Evolutionary conservation across 2,888 invertebrate species (phyloP).

Genomic region (Tyria jacobaeae): DNA sequence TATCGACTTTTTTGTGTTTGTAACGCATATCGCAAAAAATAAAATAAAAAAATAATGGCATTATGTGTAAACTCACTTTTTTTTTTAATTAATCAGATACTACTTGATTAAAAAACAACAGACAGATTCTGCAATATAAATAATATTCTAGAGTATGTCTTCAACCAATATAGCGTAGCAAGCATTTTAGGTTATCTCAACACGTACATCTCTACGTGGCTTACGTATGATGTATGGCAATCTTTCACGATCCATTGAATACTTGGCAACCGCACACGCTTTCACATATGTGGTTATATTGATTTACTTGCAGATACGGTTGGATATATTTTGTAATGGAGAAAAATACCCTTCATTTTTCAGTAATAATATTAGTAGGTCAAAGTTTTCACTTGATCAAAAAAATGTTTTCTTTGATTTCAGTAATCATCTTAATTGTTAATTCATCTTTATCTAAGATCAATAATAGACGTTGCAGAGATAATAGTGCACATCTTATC

Average conservation of each 20-base stretch:
- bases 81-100: no score
- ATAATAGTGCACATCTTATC: background rate
- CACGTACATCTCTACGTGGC: slow-evolving; percentile 18
- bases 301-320: slow-evolving; percentile 32
- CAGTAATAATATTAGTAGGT: background rate
- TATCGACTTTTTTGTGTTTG: no score
- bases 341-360: background rate
- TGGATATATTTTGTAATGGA: background rate
- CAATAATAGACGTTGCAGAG: background rate
- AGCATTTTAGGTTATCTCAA: slow-evolving; percentile 14
- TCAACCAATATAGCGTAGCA: background rate
- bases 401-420: background rate
- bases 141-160: background rate
- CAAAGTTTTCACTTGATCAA: background rate
- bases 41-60: no score
- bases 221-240: slow-evolving; percentile 33
- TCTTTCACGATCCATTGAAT: slow-evolving; percentile 44
- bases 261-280: slow-evolving; percentile 32
- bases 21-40: no score
- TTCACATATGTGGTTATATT: slow-evolving; percentile 29
- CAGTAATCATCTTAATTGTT: background rate
- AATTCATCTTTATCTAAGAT: background rate
- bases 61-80: no score
- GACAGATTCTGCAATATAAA: background rate
- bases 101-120: no score